Percentiles rank a stretch among this genome's conserved stretches.
phyloP scores from a whole-genome alignment of 2,113 vertebrate species.

The Dasyornis broadbenti region DNA sequence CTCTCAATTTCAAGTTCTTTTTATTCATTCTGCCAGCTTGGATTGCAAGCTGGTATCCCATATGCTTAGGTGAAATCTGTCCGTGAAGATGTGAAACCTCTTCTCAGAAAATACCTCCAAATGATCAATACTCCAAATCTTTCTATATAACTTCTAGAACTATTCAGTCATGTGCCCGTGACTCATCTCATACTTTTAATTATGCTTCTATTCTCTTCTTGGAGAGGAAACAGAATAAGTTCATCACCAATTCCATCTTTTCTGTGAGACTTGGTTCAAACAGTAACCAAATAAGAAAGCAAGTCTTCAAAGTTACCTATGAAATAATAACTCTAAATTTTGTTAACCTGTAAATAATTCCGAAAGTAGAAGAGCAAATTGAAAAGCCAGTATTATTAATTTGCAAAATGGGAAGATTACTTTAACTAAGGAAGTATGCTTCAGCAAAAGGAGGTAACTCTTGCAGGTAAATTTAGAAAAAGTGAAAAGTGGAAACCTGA shows the following conservation, averaged over 20 bases:
- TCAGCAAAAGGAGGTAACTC: neutral
- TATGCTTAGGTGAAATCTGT: slow-evolving; percentile 33
- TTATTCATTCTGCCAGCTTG: slow-evolving; percentile 13
- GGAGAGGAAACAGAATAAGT: neutral
- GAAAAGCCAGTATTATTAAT: neutral
- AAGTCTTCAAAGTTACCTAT: neutral
- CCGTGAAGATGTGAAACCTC: neutral
- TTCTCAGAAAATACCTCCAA: neutral
- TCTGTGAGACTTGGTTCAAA: neutral
- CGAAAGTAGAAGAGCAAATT: neutral
- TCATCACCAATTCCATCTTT: neutral
- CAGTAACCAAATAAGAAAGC: neutral
- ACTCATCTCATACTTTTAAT: neutral
- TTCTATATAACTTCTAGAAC: neutral
- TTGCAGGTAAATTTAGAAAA: neutral
- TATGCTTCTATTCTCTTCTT: neutral
- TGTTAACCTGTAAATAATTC: neutral
- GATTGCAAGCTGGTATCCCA: slow-evolving; percentile 29
- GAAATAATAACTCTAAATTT: neutral
- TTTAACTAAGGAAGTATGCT: neutral
- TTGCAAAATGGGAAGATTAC: neutral
- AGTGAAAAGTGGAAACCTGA: neutral
- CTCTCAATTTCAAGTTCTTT: neutral
- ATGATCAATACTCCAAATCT: neutral
- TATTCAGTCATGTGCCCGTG: neutral